Evolutionary conservation across 2,797 vertebrate species (phyloP), one percentile per base, ranked within the genome.

Genomic region (Hemibagrus guttatus): DNA sequence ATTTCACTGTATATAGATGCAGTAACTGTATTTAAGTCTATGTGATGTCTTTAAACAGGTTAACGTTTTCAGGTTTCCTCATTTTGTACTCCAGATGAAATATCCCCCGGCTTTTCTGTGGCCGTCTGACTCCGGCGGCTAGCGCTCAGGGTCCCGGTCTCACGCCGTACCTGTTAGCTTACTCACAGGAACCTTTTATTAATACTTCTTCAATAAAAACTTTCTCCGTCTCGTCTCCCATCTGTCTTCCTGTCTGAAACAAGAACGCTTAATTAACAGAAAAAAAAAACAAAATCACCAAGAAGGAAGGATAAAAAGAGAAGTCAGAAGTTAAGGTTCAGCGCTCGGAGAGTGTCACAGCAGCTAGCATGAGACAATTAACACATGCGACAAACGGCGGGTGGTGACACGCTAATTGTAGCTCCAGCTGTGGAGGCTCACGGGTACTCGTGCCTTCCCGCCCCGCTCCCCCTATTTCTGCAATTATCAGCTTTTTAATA

Each of bases 301-400:
- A 56, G 80, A 49, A 19, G 39, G 31, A 17, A 52, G 52, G 19
- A 26, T 64, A 16, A 42, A 66, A n/a, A 28, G n/a, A 56, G 66
- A 31, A 75, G 80, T 86, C 86, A 90, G 80, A 87, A 71, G 83
- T 74, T 83, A 88, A 72, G 88, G 89, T 89, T 90, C 88, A 78
- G 84, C 63, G 81, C 85, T 76, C 66, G 11, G 75, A 80, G 78
- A 86, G 69, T 63, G 83, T 78, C 84, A 54, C 58, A 80, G 80
- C 86, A 88, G 85, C 85, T 79, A 83, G 83, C 69, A 66, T 56
- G 87, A 89, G 89, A 88, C 89, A 88, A 91, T 91, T 90, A 91
- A 84, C 81, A 72, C 82, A 72, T 75, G 74, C 61, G 71, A 63
- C 66, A 86, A 86, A 72, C 90, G 31, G 85, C 72, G 80, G 91